Evolutionary conservation across 2,113 vertebrate genomes (phyloP).

Genomic region (Entelurus aequoreus): DNA sequence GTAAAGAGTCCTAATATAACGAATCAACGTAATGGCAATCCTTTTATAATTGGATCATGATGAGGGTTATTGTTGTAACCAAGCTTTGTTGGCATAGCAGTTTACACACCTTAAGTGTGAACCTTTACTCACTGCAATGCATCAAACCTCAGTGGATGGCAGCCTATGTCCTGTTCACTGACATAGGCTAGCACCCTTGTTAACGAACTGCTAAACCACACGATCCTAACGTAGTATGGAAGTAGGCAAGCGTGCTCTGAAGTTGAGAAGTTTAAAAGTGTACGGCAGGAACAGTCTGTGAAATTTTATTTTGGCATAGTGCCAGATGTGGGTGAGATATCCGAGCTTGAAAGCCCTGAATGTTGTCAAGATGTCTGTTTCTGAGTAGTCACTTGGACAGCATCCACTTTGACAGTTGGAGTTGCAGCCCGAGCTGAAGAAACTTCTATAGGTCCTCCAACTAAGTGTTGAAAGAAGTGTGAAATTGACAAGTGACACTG

Average conservation of each 20-base stretch:
- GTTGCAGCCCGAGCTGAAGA: background rate
- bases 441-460: conserved; percentile 22
- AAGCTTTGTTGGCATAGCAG: too few species aligned
- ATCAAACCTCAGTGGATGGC: background rate
- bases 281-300: conserved; percentile 1
- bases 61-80: background rate
- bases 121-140: conserved; percentile 4
- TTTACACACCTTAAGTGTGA: background rate
- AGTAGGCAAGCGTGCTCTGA: background rate
- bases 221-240: too few species aligned
- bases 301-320: conserved; percentile 8
- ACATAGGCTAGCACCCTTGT: background rate
- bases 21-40: conserved; percentile 4
- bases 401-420: conserved; percentile 12
- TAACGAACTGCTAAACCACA: too few species aligned
- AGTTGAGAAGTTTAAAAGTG: background rate
- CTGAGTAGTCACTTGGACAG: conserved; percentile 17
- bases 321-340: conserved; percentile 4
- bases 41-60: conserved; percentile 7
- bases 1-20: conserved; percentile 1
- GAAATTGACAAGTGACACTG: conserved; percentile 25
- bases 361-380: conserved; percentile 13
- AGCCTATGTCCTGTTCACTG: conserved; percentile 2
- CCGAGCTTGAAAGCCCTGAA: conserved; percentile 2
- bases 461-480: conserved; percentile 21